A percentile compares a stretch with the other conserved stretches of the same genome.
phyloP scores from a whole-genome alignment of 1,140 invertebrate genomes.

The Fragariocoptes setiger region DNA sequence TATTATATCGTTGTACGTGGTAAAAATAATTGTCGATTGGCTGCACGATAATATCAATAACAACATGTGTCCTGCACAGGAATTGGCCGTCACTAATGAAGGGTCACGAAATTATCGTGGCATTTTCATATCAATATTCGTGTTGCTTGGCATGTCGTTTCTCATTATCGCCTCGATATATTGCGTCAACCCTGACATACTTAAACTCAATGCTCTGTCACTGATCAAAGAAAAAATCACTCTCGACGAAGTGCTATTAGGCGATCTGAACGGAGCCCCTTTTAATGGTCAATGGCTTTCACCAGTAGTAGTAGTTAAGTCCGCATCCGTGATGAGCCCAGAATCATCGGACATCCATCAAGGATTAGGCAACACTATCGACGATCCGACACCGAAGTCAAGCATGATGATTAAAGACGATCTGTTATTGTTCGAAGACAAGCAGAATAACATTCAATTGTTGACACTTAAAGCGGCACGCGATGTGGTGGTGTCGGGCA shows the following conservation, averaged over 20 bases:
- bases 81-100: too few relatives aligned
- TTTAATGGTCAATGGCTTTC: not conserved
- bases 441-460: not conserved
- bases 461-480: not conserved
- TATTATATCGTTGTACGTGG: too few relatives aligned
- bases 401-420: not conserved
- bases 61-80: too few relatives aligned
- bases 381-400: not conserved
- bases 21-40: too few relatives aligned
- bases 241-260: not conserved
- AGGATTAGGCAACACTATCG: not conserved
- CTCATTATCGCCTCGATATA: not conserved
- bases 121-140: too few relatives aligned
- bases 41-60: too few relatives aligned
- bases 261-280: not conserved
- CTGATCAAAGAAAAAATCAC: not conserved
- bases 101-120: too few relatives aligned
- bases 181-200: not conserved
- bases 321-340: not conserved
- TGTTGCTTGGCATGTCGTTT: not conserved
- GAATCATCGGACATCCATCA: not conserved
- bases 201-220: not conserved
- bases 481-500: too few relatives aligned
- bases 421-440: not conserved
- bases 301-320: not conserved